phyloP scores from a whole-genome alignment of 2,113 vertebrate species.

The Actinemys pallida region DNA sequence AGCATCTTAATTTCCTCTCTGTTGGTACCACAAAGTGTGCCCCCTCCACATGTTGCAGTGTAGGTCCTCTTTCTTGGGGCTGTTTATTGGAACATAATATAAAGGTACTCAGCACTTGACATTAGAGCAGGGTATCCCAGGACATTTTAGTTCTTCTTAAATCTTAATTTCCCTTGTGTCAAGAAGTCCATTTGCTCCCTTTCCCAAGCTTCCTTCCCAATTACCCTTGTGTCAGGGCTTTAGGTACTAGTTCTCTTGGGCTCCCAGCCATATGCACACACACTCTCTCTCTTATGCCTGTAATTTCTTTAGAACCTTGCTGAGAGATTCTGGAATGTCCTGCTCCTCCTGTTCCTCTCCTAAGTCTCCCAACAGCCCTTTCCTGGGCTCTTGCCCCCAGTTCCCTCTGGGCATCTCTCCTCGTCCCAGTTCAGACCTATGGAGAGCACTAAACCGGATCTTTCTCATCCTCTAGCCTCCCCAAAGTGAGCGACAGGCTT shows the following conservation, averaged over 20 bases:
- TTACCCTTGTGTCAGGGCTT: background rate
- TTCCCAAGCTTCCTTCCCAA: background rate
- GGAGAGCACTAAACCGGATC: background rate
- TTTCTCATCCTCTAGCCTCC: background rate
- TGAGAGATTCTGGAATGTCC: background rate
- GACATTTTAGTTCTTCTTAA: background rate
- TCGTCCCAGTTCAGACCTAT: background rate
- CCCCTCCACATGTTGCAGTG: background rate
- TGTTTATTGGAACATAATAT: background rate
- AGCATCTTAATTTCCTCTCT: background rate
- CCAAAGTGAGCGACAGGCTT: background rate
- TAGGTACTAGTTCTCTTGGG: background rate
- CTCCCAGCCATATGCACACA: background rate
- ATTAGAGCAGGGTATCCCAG: background rate
- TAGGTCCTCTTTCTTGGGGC: background rate
- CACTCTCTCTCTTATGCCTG: background rate
- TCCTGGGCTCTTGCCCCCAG: background rate
- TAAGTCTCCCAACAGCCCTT: background rate
- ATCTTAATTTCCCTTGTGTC: background rate
- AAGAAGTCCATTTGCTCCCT: background rate
- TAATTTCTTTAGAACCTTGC: background rate
- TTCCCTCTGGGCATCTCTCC: background rate
- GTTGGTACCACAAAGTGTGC: background rate
- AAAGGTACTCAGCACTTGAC: background rate
- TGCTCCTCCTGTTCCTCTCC: background rate